Evolutionary conservation across 2,113 vertebrate genomes (phyloP).

Genomic region (Leptocoma aspasia): DNA sequence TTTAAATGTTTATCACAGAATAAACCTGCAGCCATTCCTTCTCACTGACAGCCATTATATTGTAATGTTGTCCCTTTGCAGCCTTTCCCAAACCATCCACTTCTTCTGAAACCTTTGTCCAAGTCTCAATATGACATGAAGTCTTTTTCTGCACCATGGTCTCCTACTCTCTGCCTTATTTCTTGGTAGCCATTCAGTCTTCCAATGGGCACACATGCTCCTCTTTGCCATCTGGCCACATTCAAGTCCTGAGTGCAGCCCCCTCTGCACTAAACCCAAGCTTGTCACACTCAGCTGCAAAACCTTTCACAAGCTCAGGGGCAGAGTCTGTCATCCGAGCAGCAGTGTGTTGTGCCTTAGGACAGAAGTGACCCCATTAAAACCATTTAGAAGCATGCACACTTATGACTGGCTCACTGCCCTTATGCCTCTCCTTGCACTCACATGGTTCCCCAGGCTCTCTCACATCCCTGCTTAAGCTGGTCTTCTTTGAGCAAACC

Average conservation of each 20-base stretch:
- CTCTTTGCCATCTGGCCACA: not conserved
- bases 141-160: not conserved
- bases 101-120: not conserved
- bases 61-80: not conserved
- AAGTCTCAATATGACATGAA: not conserved
- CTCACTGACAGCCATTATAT: not conserved
- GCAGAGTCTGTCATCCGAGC: not conserved
- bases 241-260: not conserved
- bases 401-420: not conserved
- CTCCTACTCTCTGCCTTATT: not conserved
- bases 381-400: not conserved
- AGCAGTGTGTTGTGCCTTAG: not conserved
- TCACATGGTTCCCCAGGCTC: not conserved
- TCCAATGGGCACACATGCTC: not conserved
- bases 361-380: conserved; percentile 55
- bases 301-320: conserved; percentile 11
- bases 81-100: not conserved
- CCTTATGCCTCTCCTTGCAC: not conserved
- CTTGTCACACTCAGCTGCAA: not conserved
- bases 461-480: not conserved
- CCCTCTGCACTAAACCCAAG: not conserved
- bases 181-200: not conserved
- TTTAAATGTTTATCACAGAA: not conserved
- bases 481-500: not conserved
- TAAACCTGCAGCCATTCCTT: not conserved